Percentiles rank a stretch among this genome's conserved stretches.
These are phyloP conservation scores for Eurypyga helias DNA, from an alignment of 2,113 vertebrate species.

Conservation along the genomic window DNA sequence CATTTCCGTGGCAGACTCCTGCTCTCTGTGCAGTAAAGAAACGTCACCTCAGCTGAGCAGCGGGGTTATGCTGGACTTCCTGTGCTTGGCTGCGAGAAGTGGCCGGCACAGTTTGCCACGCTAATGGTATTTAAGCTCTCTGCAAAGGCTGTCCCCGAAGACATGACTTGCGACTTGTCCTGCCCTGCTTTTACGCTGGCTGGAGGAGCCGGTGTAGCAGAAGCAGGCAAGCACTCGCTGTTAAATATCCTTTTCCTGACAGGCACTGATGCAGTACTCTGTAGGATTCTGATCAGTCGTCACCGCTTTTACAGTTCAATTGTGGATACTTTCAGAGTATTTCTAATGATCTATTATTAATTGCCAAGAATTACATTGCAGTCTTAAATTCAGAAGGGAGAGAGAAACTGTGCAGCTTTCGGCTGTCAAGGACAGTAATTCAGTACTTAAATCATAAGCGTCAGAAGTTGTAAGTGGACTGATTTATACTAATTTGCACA, in stretches of 20 bases:
- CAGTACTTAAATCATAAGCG: background rate
- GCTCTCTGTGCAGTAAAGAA: background rate
- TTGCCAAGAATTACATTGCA: slow-evolving; percentile 35
- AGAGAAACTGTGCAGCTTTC: slow-evolving; percentile 12
- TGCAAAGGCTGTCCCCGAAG: background rate
- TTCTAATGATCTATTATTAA: slow-evolving; percentile 63
- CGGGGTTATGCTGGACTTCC: background rate
- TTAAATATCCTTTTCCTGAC: background rate
- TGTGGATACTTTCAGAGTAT: slow-evolving; percentile 25
- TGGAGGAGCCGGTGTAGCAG: background rate
- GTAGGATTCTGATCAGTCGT: background rate
- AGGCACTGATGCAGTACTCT: background rate
- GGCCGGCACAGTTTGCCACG: background rate
- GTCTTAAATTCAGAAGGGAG: slow-evolving; percentile 17
- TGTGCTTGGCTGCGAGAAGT: background rate
- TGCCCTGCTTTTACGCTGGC: background rate
- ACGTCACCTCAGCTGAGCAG: background rate
- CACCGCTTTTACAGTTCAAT: background rate
- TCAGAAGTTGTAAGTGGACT: slow-evolving; percentile 19
- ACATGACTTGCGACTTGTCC: background rate
- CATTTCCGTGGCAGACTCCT: background rate
- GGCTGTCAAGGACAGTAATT: slow-evolving; percentile 30
- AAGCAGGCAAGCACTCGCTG: background rate
- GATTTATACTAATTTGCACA: slow-evolving; percentile 44
- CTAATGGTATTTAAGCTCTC: slow-evolving; percentile 5